phyloP scores from a whole-genome alignment of 2,113 vertebrate genomes.

The Balaenoptera acutorostrata region DNA sequence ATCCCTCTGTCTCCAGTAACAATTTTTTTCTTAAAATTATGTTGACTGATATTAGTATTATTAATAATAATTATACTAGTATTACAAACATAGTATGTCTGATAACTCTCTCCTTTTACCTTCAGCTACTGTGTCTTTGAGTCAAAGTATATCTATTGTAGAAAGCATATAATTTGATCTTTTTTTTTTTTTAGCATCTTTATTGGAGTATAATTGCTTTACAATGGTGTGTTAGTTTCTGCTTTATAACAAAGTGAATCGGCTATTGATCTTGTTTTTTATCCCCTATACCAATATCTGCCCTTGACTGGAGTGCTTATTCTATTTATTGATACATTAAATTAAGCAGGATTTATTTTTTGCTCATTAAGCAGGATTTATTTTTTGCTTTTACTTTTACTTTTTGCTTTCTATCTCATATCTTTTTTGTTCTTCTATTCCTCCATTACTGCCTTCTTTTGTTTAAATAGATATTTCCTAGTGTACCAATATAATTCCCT shows the following conservation, averaged over 20 bases:
- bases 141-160: neutral
- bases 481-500: neutral
- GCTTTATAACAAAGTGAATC: too few relatives aligned
- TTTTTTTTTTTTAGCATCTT: too few relatives aligned
- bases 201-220: too few relatives aligned
- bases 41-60: neutral
- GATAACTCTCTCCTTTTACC: neutral
- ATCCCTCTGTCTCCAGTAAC: neutral
- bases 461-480: neutral
- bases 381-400: neutral
- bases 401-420: neutral
- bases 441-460: neutral
- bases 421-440: neutral
- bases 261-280: neutral
- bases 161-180: neutral
- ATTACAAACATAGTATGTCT: neutral
- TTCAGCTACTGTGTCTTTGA: neutral
- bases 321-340: neutral
- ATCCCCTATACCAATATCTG: neutral
- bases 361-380: neutral
- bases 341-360: neutral
- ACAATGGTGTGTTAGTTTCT: too few relatives aligned
- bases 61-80: neutral
- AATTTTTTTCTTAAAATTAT: neutral
- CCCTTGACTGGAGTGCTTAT: neutral